Conservation (phyloP, 2,797 vertebrate species). For the Dicrostonyx torquatus region DNA sequence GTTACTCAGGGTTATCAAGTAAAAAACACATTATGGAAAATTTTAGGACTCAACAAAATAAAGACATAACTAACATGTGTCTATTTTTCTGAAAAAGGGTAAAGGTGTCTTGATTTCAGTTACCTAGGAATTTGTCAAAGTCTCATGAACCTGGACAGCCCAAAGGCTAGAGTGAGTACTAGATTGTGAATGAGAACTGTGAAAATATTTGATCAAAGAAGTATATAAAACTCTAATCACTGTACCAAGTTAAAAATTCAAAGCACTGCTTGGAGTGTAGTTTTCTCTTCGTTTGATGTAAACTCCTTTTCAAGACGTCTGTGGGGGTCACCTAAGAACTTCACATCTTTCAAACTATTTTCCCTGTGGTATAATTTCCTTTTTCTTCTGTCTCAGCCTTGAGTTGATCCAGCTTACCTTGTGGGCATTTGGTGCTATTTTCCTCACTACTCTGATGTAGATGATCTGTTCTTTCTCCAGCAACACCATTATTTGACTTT, state of each 20-base stretch:
- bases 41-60: background rate
- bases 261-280: background rate
- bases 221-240: background rate
- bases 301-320: background rate
- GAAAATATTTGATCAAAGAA: background rate
- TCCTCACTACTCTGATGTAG: background rate
- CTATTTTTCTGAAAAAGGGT: background rate
- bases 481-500: background rate
- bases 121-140: background rate
- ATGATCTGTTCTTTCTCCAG: background rate
- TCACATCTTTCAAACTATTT: background rate
- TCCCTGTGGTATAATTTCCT: background rate
- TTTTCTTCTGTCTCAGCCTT: background rate
- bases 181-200: background rate
- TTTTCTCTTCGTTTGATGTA: background rate
- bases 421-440: too few relatives aligned
- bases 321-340: background rate
- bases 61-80: background rate
- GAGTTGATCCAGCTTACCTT: background rate
- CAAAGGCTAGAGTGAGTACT: background rate
- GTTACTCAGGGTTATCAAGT: background rate
- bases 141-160: background rate
- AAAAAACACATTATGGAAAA: background rate
- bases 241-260: background rate
- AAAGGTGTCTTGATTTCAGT: background rate